Evolutionary conservation across 2,888 invertebrate genomes (phyloP).

Genomic region (Teinopalpus imperialis): DNA sequence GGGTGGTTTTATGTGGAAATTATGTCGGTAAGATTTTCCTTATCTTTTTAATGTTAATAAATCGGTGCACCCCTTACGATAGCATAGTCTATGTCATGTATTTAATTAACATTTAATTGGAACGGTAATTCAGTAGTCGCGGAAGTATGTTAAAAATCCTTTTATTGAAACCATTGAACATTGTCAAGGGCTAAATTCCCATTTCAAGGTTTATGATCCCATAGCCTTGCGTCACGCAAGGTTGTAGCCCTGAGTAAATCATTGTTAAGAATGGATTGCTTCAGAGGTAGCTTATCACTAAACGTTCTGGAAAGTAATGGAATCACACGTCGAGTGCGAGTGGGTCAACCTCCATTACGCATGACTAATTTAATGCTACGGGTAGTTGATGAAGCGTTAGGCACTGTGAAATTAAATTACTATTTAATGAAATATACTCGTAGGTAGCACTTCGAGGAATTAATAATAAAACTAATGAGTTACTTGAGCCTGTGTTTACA

Average conservation of each 20-base stretch:
- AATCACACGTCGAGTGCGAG: conserved; percentile 18
- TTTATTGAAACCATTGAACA: too few species aligned
- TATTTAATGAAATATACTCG: conserved; percentile 34
- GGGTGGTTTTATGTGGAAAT: too few species aligned
- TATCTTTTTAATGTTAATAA: too few species aligned
- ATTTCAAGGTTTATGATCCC: conserved; percentile 17
- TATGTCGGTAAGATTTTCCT: too few species aligned
- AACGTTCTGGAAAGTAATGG: conserved; percentile 26
- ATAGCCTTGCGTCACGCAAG: conserved; percentile 14
- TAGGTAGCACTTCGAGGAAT: conserved; percentile 51
- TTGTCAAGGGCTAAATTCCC: conserved; percentile 1
- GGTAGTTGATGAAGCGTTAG: conserved; percentile 37
- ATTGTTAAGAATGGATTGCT: conserved; percentile 14
- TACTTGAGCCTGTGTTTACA: too few species aligned
- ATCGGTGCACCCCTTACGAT: too few species aligned
- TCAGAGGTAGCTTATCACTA: conserved; percentile 3
- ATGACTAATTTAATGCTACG: conserved; percentile 31
- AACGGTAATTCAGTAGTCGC: too few species aligned
- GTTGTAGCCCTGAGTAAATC: conserved; percentile 12
- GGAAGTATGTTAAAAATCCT: too few species aligned
- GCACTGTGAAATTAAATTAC: conserved; percentile 40
- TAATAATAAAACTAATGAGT: conserved; percentile 33
- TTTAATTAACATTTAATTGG: too few species aligned
- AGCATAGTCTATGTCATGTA: too few species aligned
- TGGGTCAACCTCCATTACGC: conserved; percentile 3